Conservation (phyloP, 2,888 invertebrate species). For the Amphipyra berbera region DNA sequence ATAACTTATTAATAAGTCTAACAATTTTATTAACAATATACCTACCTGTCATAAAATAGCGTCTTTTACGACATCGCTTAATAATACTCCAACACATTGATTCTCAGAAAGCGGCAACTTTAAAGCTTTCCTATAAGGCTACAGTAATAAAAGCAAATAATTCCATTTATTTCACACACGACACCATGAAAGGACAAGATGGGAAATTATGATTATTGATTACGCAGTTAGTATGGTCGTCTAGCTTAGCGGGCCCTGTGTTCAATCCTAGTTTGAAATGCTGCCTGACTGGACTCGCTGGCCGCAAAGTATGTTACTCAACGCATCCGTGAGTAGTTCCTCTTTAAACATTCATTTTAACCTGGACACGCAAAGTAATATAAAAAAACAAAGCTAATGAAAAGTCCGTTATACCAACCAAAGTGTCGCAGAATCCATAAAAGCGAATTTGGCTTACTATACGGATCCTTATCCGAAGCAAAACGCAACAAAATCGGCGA, state of each 20-base stretch:
- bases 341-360: conserved; percentile 49
- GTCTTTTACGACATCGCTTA: conserved; percentile 26
- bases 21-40: conserved; percentile 7
- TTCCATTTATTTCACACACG: conserved; percentile 33
- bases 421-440: conserved; percentile 40
- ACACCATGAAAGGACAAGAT: conserved; percentile 45
- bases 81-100: conserved; percentile 35
- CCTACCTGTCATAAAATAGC: conserved; percentile 11
- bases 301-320: conserved; percentile 71
- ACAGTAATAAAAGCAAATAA: conserved; percentile 36
- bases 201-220: conserved; percentile 59
- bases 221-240: conserved; percentile 41
- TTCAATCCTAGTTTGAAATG: conserved; percentile 74
- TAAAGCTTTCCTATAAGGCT: conserved; percentile 29
- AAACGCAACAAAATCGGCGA: conserved; percentile 61
- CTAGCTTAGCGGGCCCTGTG: conserved; percentile 60
- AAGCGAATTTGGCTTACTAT: conserved; percentile 54
- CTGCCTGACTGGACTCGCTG: conserved; percentile 72
- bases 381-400: conserved; percentile 32
- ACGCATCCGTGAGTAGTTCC: conserved; percentile 72
- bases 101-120: conserved; percentile 16
- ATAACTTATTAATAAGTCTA: not conserved
- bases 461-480: conserved; percentile 59
- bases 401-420: conserved; percentile 59
- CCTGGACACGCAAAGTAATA: conserved; percentile 24